Evolutionary conservation across 2,113 vertebrate genomes (phyloP).

Genomic region (Xerus inauris): DNA sequence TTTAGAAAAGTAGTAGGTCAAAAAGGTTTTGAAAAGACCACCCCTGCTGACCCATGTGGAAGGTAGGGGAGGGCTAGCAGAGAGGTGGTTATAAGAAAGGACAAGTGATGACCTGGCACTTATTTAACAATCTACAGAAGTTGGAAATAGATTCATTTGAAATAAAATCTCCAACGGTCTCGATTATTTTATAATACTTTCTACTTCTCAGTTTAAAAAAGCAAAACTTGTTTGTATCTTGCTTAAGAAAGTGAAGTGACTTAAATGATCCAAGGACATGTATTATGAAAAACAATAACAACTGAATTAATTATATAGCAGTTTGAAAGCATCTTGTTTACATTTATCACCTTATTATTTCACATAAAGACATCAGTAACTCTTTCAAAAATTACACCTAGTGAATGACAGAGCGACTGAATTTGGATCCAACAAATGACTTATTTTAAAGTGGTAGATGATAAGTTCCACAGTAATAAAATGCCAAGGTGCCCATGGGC

Average conservation of each 20-base stretch:
- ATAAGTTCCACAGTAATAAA: constrained; percentile 65
- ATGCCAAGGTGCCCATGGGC: neutral
- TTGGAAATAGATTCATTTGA: neutral
- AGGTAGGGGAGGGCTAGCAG: neutral
- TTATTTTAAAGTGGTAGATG: constrained; percentile 47
- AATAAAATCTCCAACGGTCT: neutral
- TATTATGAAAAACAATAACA: constrained; percentile 44
- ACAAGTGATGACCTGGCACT: neutral
- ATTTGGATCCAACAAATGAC: constrained; percentile 42
- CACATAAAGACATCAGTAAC: constrained; percentile 49
- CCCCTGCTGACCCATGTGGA: too few relatives aligned
- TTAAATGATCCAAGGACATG: neutral
- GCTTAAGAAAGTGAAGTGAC: constrained; percentile 27
- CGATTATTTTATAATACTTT: neutral
- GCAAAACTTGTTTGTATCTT: neutral
- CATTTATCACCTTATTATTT: constrained; percentile 50
- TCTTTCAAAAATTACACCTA: constrained; percentile 54
- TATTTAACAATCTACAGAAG: neutral
- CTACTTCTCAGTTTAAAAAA: neutral
- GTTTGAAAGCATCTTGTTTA: constrained; percentile 51
- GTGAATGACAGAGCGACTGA: constrained; percentile 38
- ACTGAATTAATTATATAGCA: constrained; percentile 38
- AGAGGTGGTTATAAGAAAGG: neutral
- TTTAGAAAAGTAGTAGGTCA: neutral
- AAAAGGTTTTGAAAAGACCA: neutral